phyloP scores from a whole-genome alignment of 2,113 vertebrate genomes.

The Panthera uncia region DNA sequence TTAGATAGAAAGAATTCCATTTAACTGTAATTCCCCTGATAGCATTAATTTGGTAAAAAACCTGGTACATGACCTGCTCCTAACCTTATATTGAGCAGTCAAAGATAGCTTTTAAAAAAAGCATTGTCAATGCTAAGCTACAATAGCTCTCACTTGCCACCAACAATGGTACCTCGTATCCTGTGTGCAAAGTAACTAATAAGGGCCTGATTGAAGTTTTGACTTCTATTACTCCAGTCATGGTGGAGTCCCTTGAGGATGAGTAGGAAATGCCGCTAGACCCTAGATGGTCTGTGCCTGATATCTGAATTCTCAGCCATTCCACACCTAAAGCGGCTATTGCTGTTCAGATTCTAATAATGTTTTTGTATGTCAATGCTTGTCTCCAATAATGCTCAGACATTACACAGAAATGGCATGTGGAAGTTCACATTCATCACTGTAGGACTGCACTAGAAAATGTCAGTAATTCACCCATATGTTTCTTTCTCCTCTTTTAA shows the following conservation, averaged over 20 bases:
- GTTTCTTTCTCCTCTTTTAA: neutral
- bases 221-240: slow-evolving; percentile 83
- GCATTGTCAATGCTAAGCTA: slow-evolving; percentile 77
- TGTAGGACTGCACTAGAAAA: neutral
- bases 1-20: slow-evolving; percentile 81
- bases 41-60: slow-evolving; percentile 85
- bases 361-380: slow-evolving; percentile 51
- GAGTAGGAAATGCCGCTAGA: slow-evolving; percentile 78
- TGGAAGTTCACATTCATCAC: slow-evolving; percentile 54
- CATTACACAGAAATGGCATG: slow-evolving; percentile 47
- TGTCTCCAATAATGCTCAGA: slow-evolving; percentile 52
- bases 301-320: slow-evolving; percentile 68
- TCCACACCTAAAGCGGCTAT: slow-evolving; percentile 29
- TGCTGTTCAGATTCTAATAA: slow-evolving; percentile 58
- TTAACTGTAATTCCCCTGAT: slow-evolving; percentile 77
- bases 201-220: slow-evolving; percentile 84
- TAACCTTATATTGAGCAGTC: slow-evolving; percentile 84
- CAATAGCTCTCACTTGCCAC: slow-evolving; percentile 78
- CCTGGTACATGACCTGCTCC: slow-evolving; percentile 80
- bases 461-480: neutral
- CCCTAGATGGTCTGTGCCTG: slow-evolving; percentile 62
- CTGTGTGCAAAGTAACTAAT: slow-evolving; percentile 81
- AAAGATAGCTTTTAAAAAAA: slow-evolving; percentile 79
- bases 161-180: slow-evolving; percentile 73
- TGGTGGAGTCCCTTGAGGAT: slow-evolving; percentile 76